Evolutionary conservation across 1,140 invertebrate species (phyloP).

Genomic region (Phenacoccus solenopsis): DNA sequence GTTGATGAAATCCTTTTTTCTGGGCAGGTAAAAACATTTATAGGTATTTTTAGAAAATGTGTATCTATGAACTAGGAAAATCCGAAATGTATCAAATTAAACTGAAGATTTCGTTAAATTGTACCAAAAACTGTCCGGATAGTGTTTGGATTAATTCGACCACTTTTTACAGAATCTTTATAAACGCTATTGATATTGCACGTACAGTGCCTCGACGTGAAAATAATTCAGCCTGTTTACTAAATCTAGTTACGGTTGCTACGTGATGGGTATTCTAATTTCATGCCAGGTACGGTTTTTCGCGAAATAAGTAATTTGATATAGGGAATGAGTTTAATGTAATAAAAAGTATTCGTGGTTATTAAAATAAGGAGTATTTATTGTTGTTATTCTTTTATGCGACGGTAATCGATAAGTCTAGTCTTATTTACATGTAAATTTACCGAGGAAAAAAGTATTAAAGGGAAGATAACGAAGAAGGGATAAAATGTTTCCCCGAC

Average conservation of each 20-base stretch:
- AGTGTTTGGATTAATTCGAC: too few relatives aligned
- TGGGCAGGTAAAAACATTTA: too few relatives aligned
- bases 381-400: slow-evolving; percentile 14
- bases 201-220: too few relatives aligned
- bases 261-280: background rate
- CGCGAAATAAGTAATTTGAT: slow-evolving; percentile 13
- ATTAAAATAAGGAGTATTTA: slow-evolving; percentile 14
- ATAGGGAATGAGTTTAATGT: background rate
- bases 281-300: slow-evolving; percentile 10
- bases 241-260: background rate
- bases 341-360: slow-evolving; percentile 3
- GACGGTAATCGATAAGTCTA: slow-evolving; percentile 4
- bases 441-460: background rate
- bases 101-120: too few relatives aligned
- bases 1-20: too few relatives aligned
- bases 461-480: background rate
- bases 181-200: too few relatives aligned
- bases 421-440: background rate
- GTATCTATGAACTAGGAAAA: too few relatives aligned
- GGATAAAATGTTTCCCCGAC: slow-evolving; percentile 9
- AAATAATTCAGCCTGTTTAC: background rate
- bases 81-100: too few relatives aligned
- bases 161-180: too few relatives aligned
- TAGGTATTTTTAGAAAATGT: too few relatives aligned
- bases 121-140: too few relatives aligned